These are phyloP conservation scores for Tiliqua scincoides DNA, from an alignment of 2,113 vertebrate species.

Conservation along the genomic window DNA sequence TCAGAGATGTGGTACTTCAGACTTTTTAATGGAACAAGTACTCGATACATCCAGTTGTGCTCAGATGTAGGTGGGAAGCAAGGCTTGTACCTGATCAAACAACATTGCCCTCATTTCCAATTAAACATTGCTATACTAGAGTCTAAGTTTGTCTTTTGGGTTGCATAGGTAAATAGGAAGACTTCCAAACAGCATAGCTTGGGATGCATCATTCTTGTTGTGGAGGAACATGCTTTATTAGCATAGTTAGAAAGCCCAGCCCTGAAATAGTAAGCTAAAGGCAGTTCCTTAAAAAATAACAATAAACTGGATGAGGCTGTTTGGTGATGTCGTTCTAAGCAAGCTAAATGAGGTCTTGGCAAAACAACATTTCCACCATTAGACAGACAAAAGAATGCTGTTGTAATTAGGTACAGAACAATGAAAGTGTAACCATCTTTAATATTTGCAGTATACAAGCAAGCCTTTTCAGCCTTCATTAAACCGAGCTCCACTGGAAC, in stretches of 20 bases:
- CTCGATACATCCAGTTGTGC: not conserved
- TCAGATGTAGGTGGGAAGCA: not conserved
- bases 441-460: conserved; percentile 71
- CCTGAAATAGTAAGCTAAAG: conserved; percentile 19
- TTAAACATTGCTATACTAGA: not conserved
- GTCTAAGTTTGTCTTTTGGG: not conserved
- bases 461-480: conserved; percentile 76
- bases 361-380: conserved; percentile 64
- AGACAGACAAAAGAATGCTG: conserved; percentile 65
- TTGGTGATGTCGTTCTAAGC: conserved; percentile 49
- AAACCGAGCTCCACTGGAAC: conserved; percentile 76
- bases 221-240: conserved; percentile 5
- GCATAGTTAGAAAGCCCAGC: not conserved
- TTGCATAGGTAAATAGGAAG: not conserved
- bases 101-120: not conserved
- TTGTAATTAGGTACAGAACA: conserved; percentile 70
- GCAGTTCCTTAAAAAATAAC: not conserved
- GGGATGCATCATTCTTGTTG: not conserved
- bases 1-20: not conserved
- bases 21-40: not conserved
- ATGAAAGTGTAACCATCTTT: conserved; percentile 70
- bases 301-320: conserved; percentile 51
- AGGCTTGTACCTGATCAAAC: not conserved
- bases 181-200: too few species aligned
- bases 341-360: conserved; percentile 51